phyloP scores from a whole-genome alignment of 2,113 vertebrate genomes.

The Odobenus rosmarus region DNA sequence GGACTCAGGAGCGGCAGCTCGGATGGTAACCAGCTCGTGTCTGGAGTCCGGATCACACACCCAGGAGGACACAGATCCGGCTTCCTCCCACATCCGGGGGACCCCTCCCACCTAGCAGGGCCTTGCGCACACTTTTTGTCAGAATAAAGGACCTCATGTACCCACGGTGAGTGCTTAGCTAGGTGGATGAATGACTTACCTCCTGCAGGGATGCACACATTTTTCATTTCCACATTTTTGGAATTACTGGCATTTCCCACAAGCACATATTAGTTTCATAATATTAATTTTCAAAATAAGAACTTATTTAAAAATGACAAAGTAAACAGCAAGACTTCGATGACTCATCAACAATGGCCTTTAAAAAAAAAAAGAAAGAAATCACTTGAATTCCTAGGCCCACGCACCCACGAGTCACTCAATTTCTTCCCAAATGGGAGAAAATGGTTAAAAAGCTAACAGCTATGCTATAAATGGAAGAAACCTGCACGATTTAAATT shows the following conservation, averaged over 20 bases:
- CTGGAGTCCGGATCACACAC: background rate
- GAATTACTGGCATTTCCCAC: background rate
- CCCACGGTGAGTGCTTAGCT: background rate
- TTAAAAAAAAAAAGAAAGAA: background rate
- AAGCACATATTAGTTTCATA: background rate
- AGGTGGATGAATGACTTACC: background rate
- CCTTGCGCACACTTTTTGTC: accelerated
- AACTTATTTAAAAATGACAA: background rate
- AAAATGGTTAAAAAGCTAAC: conserved; percentile 52
- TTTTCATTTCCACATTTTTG: background rate
- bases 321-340: background rate
- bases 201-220: accelerated
- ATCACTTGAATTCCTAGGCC: background rate
- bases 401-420: background rate
- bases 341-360: background rate
- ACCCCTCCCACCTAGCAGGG: background rate
- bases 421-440: conserved; percentile 59
- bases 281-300: background rate
- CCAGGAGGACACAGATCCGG: no score
- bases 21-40: accelerated
- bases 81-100: accelerated
- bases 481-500: conserved; percentile 79
- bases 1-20: accelerated
- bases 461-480: conserved; percentile 75
- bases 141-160: accelerated